Evolutionary conservation across 2,113 vertebrate species (phyloP), one percentile per base, ranked within the genome.

Genomic region (Morone saxatilis): DNA sequence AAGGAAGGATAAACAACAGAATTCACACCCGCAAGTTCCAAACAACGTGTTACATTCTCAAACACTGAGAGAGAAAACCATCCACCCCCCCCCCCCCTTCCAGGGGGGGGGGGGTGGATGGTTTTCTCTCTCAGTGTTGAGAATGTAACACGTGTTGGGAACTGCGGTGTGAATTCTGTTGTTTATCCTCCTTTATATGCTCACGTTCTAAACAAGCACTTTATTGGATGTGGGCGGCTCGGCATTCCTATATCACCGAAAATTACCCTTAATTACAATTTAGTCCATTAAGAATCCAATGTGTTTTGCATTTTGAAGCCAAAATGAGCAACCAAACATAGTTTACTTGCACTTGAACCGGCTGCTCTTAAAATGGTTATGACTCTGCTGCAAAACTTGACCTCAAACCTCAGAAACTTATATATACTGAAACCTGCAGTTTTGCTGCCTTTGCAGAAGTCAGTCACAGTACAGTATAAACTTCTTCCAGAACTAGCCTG

Each of bases 281-380:
- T n/a, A 70, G 51, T 81, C 76, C 78, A 84, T 88, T 86, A 83
- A 78, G 47, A 69, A 67, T 71, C 14, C 71, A 82, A 75, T 41
- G 59, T 88, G 87, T 86, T 87, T 90, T 75, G 72, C 53, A 76
- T 87, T 81, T 80, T 57, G 50, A 72, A 88, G 83, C 74, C 63
- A 40, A 86, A 93, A 85, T 20, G 36, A 87, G 67, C 56, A 56
- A 48, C 63, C 54, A 87, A 70, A 85, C 63, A 57, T 76, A 78
- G 66, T 87, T 85, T 60, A 78, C 73, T 87, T 78, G 45, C 60
- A 79, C 78, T 80, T 69, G 56, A 40, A 65, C 6, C 14, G 16
- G 47, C 76, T 76, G 82, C 77, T 92, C 78, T 80, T 88, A 73
- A 83, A 86, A 85, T 78, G 31, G 78, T 89, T 83, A 91, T 50